Base-by-base conservation (phyloP, 2,888 invertebrate species). In the Apocheima hispidaria region DNA sequence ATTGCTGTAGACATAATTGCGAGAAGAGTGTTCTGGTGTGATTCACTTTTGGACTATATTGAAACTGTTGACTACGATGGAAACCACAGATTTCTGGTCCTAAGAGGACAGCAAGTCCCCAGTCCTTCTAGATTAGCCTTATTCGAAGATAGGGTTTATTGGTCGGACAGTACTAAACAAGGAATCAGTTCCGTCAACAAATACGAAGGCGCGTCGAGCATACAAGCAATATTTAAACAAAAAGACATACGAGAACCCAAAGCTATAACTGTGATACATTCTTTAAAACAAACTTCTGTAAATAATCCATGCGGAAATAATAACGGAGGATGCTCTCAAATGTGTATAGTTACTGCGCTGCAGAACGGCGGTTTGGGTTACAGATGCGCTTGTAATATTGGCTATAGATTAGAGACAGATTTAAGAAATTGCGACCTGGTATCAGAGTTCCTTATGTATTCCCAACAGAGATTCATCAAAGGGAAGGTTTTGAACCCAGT, bases 1-100 rank as follows among this genome's bases (percentile, higher is more conserved):
- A 95, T 99, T 9, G 95, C 98, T 0, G 96, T 98, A 0, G 99
- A 99, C 86, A 95, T 97, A n/a, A 96, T 98, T 21, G 95, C 96
- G 0, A 95, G 97, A 75, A 92, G 99, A 50, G 95, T 99, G 6
- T 99, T 97, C 88, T 99, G 99, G 99, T 98, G 99, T 77, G 99
- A 99, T 84, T 97, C 98, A 0, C 92, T 98, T 12, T 90, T 99
- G 54, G 99, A 99, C 88, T 98, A 99, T 82, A 98, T 99, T 67
- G 99, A 99, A 81, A 97, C 98, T 0, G 97, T 98, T 0, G 98
- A 99, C 84, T 99, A 99, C 85, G 95, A 97, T 52, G 99, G 99
- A 0, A 94, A 95, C 63, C 95, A 96, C 71, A 93, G 98, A 66
- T 96, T 96, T 64, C 94, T 97, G 82, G 96, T 98, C 0, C 90